Conservation (phyloP, 2,797 vertebrate species). For the Gambusia yucatana region DNA sequence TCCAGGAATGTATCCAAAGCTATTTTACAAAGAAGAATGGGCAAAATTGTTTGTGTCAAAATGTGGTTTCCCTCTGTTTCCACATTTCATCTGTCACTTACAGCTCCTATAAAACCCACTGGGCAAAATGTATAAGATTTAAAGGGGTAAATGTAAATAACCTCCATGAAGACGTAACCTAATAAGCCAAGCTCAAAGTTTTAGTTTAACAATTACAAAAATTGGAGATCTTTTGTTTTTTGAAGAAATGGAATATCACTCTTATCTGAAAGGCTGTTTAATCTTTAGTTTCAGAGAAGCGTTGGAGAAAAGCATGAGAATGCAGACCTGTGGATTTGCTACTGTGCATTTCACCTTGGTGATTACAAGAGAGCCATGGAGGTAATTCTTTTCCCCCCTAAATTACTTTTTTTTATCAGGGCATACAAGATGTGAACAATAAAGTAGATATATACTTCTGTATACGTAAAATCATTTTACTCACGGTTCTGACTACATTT, state of each 20-base stretch:
- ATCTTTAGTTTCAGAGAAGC: constrained; percentile 90
- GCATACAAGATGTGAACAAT: neutral
- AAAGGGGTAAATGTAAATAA: neutral
- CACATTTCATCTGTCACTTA: neutral
- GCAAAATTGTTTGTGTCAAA: neutral
- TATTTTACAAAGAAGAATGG: neutral
- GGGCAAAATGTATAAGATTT: neutral
- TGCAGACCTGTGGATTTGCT: constrained; percentile 91
- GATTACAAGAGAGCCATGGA: constrained; percentile 94
- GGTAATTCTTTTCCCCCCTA: constrained; percentile 74
- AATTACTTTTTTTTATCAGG: neutral
- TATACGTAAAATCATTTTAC: neutral
- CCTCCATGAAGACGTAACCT: neutral
- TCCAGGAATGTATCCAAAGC: neutral
- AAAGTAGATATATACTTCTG: neutral
- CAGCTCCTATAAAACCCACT: neutral
- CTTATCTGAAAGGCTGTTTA: constrained; percentile 8
- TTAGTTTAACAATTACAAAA: neutral
- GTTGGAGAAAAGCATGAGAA: constrained; percentile 88
- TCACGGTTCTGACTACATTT: neutral
- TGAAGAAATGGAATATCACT: neutral
- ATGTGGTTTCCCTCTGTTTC: neutral
- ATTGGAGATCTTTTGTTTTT: constrained; percentile 2
- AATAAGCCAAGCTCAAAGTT: neutral
- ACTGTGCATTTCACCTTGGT: constrained; percentile 94